Percentiles rank a stretch among this genome's conserved stretches.
These are phyloP conservation scores for Notoglanidium macrostoma DNA, from an alignment of 2,797 vertebrate genomes.

Conservation along the genomic window DNA sequence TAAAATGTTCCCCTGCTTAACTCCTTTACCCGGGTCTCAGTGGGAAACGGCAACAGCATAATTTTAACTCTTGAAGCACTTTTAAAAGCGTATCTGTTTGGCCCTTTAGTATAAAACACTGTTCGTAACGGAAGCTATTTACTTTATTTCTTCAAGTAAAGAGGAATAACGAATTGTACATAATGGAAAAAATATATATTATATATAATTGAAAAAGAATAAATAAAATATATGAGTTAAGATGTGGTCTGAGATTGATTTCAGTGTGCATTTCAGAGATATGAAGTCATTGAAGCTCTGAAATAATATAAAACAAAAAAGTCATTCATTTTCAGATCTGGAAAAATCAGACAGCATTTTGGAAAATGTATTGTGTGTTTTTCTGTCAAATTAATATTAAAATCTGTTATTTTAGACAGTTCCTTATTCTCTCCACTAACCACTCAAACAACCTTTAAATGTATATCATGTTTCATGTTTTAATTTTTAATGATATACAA, in stretches of 20 bases:
- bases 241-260: slow-evolving; percentile 49
- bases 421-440: not conserved
- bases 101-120: slow-evolving; percentile 79
- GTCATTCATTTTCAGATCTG: not conserved
- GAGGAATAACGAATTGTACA: slow-evolving; percentile 80
- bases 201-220: slow-evolving; percentile 70
- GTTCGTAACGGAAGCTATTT: slow-evolving; percentile 78
- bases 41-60: slow-evolving; percentile 51
- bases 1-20: slow-evolving; percentile 14
- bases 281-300: not conserved
- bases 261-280: slow-evolving; percentile 22
- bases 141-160: slow-evolving; percentile 77
- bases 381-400: not conserved
- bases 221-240: slow-evolving; percentile 81
- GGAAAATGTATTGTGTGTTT: too few species aligned
- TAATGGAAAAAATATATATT: slow-evolving; percentile 76
- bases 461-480: not conserved
- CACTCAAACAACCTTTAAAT: not conserved
- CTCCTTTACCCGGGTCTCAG: slow-evolving; percentile 22
- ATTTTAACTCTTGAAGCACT: slow-evolving; percentile 73
- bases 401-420: not conserved
- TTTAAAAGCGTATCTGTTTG: slow-evolving; percentile 68
- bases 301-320: not conserved
- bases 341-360: not conserved
- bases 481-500: too few species aligned